Base-by-base conservation (phyloP, 2,113 vertebrate species). In the Brachionichthys hirsutus region DNA sequence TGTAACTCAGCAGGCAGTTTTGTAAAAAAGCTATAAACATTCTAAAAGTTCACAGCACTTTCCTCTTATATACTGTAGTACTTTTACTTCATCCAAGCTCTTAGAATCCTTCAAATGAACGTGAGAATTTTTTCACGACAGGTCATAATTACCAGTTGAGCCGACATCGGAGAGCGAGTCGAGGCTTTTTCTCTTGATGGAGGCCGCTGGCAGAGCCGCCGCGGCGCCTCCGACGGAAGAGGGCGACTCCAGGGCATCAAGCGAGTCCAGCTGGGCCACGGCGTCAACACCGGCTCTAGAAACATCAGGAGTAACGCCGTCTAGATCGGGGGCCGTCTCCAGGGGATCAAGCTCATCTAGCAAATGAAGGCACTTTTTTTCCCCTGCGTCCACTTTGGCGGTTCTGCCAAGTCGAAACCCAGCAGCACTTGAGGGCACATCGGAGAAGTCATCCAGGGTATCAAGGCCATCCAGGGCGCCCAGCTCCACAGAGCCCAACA, bases 181-280 rank as follows among this genome's bases (percentile, higher is more conserved):
- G 20, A 83, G 87, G 17, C 6, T 52, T 70, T 13, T 56, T 58
- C 77, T 68, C 11, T 77, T 35, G n/a, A 72, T 43, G 3, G 50
- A 38, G 12, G 62, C 56, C 17, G 38, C 34, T 17, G 70, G 36
- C 9, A 86, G 4, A 76, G 81, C 85, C 60, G 81, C 85, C 60
- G 77, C 24, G 0, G 87, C 77, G 66, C 85, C 85, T 58, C 90
- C 76, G 1, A 80, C 65, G 0, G 73, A 87, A 50, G 89, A 83
- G 17, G 95, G 96, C 19, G 81, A 84, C 74, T 96, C 94, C 8
- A 98, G 85, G 12, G 52, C 45, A 50, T 92, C 88, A 1, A 91
- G 86, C 12, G 64, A 79, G 66, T 81, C 55, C 0, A 80, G 82
- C 20, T 17, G 56, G 2, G 70, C 36, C 30, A 65, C 19, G 15